Conservation (phyloP, 2,797 vertebrate species). For the Decapterus maruadsi region DNA sequence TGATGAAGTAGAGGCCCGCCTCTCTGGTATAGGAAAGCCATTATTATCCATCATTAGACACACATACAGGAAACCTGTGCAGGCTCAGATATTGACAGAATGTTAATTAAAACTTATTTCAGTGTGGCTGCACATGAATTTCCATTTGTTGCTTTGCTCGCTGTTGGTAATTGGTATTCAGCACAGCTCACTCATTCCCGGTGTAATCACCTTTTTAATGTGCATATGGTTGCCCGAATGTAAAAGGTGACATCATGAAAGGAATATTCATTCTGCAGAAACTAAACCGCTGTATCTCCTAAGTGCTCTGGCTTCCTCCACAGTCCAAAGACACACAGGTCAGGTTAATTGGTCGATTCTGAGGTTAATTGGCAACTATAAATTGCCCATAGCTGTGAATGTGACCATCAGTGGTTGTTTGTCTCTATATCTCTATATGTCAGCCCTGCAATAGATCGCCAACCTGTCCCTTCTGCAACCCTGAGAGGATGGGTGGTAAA, state of each 20-base stretch:
- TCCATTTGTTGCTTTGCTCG: background rate
- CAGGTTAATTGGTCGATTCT: no score
- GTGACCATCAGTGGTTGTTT: background rate
- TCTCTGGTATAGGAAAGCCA: background rate
- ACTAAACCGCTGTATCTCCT: background rate
- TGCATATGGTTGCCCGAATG: background rate
- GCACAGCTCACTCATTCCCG: background rate
- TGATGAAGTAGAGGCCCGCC: background rate
- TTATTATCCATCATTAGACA: background rate
- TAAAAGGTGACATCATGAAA: conserved; percentile 15
- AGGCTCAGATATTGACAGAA: background rate
- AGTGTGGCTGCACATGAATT: background rate
- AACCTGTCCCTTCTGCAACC: background rate
- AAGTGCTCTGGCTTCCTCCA: background rate
- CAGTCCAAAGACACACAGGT: background rate
- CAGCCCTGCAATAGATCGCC: background rate
- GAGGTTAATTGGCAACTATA: background rate
- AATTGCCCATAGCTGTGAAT: background rate
- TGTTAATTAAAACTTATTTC: background rate
- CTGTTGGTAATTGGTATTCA: background rate
- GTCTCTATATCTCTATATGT: no score
- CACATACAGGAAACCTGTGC: background rate
- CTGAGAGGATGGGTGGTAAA: background rate
- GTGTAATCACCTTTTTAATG: background rate
- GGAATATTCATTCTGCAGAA: conserved; percentile 12